Evolutionary conservation across 2,888 invertebrate genomes (phyloP).

Genomic region (Iphiclides podalirius): DNA sequence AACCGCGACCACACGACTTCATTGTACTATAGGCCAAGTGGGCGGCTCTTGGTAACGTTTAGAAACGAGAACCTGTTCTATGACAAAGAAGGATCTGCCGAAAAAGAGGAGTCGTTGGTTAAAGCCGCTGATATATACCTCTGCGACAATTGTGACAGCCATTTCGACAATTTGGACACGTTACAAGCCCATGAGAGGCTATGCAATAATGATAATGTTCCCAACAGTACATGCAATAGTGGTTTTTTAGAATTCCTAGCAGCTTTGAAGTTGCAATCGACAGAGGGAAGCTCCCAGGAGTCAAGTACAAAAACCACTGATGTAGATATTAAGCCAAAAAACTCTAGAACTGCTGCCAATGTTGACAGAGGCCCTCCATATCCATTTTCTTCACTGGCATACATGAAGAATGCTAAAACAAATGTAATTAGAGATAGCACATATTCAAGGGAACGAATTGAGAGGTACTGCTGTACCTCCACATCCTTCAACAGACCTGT

Average conservation of each 20-base stretch:
- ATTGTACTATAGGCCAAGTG: constrained; percentile 82
- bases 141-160: constrained; percentile 88
- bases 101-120: constrained; percentile 69
- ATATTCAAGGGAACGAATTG: constrained; percentile 62
- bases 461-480: constrained; percentile 64
- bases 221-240: constrained; percentile 45
- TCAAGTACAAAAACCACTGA: constrained; percentile 30
- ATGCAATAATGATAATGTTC: constrained; percentile 56
- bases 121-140: constrained; percentile 85
- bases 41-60: constrained; percentile 85
- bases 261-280: constrained; percentile 56
- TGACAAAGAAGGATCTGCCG: constrained; percentile 50
- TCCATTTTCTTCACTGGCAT: constrained; percentile 73
- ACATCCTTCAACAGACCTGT: constrained; percentile 51
- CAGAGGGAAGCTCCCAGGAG: constrained; percentile 36
- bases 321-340: constrained; percentile 47
- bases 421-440: constrained; percentile 52
- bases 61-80: constrained; percentile 86
- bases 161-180: constrained; percentile 78
- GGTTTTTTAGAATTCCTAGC: constrained; percentile 62
- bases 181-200: constrained; percentile 68
- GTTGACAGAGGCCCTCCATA: constrained; percentile 67
- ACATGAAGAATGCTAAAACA: constrained; percentile 57
- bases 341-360: constrained; percentile 50
- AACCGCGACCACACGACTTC: constrained; percentile 87